Evolutionary conservation across 2,888 invertebrate species (phyloP), one percentile per base, ranked within the genome.

Genomic region (Malthinus seriepunctatus): DNA sequence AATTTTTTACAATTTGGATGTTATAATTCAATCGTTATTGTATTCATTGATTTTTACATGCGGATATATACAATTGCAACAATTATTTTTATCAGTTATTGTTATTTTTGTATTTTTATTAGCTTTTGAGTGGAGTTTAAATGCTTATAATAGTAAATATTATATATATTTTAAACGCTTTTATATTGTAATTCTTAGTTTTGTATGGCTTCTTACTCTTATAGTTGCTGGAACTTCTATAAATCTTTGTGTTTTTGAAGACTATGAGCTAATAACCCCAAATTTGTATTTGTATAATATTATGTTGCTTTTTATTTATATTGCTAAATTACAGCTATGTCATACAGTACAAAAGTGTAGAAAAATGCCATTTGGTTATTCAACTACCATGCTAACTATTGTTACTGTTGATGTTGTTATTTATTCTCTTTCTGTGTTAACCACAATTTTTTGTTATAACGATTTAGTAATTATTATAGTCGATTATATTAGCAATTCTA

Each of bases 341-440:
- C 14, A n/a, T 49, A 55, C 33, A 34, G 48, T 9, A n/a, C n/a
- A n/a, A n/a, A n/a, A n/a, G n/a, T n/a, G n/a, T n/a, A n/a, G n/a
- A n/a, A n/a, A n/a, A n/a, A n/a, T n/a, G n/a, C n/a, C n/a, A n/a
- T n/a, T n/a, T n/a, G n/a, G n/a, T n/a, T 42, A 55, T 35, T 15
- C 55, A 2, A 55, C 38, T 5, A 11, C 49, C 8, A 55, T 52
- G 52, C 12, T 52, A 31, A 52, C 6, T 11, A 11, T 56, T 12
- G 7, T 32, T 31, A 56, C 45, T 7, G 49, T 37, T 9, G 12
- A 44, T 8, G 33, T 32, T 33, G 32, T 38, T 23, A 37, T 32
- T 44, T 56, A 46, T 14, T 5, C 9, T 7, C 14, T 38, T 9
- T 38, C 14, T 14, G 14, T 38, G 3, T 1, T 8, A 3, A 14